These are phyloP conservation scores for Pluvianellus socialis DNA, from an alignment of 2,113 vertebrate genomes.

Conservation along the genomic window DNA sequence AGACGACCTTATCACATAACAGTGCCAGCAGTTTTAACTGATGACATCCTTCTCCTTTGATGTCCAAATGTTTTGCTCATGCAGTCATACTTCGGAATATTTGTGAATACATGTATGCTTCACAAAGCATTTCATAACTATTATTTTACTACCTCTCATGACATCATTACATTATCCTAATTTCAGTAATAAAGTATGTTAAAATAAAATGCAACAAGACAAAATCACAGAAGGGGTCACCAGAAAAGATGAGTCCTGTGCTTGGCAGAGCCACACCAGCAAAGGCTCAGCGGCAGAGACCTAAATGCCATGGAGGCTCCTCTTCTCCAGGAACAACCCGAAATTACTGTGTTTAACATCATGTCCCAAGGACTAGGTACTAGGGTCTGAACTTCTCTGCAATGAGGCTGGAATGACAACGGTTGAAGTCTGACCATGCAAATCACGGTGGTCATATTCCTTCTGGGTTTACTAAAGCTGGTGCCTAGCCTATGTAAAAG, in stretches of 20 bases:
- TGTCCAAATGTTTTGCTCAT: constrained; percentile 1
- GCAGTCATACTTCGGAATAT: neutral
- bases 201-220: neutral
- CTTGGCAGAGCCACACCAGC: neutral
- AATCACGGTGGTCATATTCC: constrained; percentile 77
- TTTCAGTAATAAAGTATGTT: neutral
- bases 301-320: neutral
- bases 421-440: neutral
- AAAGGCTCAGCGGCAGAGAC: neutral
- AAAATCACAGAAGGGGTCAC: neutral
- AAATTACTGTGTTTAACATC: neutral
- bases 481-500: neutral
- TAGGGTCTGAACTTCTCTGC: neutral
- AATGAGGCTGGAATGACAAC: fast-evolving
- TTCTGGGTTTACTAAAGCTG: constrained; percentile 16
- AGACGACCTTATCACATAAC: constrained; percentile 8
- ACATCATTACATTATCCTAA: neutral
- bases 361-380: neutral
- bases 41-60: neutral
- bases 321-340: neutral
- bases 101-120: neutral
- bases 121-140: neutral
- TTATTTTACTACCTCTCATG: neutral
- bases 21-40: neutral
- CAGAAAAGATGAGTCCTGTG: neutral